Conservation (phyloP, 2,797 vertebrate species). For the Melanotaenia maccullochi region DNA sequence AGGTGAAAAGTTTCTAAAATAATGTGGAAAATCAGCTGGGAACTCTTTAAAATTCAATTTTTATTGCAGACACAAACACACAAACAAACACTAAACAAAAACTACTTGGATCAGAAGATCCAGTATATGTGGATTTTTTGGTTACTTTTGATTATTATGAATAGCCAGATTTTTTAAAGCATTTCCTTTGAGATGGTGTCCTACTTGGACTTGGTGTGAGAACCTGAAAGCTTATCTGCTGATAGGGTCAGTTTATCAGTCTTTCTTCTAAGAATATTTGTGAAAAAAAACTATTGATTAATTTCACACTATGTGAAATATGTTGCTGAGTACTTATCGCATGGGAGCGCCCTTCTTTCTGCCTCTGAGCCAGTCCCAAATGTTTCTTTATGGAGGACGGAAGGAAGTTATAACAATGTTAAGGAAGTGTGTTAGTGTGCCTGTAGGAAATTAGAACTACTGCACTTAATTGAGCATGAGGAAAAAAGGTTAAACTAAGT, state of each 20-base stretch:
- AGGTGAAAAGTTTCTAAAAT: neutral
- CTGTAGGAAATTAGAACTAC: conserved; percentile 63
- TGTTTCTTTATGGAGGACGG: conserved; percentile 52
- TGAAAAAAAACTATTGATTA: conserved; percentile 47
- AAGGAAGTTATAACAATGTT: conserved; percentile 80
- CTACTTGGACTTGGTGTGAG: conserved; percentile 64
- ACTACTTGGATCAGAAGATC: too few relatives aligned
- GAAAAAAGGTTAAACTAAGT: conserved; percentile 35
- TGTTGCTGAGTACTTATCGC: conserved; percentile 53
- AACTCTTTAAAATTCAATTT: neutral
- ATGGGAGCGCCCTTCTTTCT: conserved; percentile 56
- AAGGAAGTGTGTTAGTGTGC: conserved; percentile 74
- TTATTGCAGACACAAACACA: neutral
- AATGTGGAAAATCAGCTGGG: neutral
- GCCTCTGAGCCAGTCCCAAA: conserved; percentile 31
- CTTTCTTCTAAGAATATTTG: conserved; percentile 39
- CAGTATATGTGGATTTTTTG: conserved; percentile 23
- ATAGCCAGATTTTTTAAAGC: conserved; percentile 57
- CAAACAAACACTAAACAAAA: neutral
- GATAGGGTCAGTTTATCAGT: conserved; percentile 47
- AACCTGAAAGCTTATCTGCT: conserved; percentile 67
- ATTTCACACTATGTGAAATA: conserved; percentile 52
- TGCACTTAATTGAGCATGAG: conserved; percentile 55
- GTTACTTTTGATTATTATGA: conserved; percentile 59
- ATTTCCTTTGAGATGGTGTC: conserved; percentile 44